These are phyloP conservation scores for Megastigmus dorsalis DNA, from an alignment of 2,888 invertebrate species.

Conservation along the genomic window DNA sequence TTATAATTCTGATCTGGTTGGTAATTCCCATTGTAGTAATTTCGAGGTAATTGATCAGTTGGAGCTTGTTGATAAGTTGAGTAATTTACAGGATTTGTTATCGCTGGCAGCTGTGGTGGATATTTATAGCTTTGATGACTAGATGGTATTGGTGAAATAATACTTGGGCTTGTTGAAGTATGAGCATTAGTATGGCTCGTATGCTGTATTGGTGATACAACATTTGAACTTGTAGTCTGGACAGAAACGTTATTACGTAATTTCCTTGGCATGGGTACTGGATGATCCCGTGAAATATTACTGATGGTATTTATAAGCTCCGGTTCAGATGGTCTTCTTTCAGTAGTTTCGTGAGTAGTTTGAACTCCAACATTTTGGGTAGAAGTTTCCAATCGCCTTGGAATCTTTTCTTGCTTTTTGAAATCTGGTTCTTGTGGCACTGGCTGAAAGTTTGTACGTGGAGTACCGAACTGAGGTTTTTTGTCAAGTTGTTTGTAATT, in stretches of 20 bases:
- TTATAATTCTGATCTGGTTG: neutral
- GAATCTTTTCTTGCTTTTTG: conserved; percentile 4
- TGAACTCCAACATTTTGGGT: conserved; percentile 58
- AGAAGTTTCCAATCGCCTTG: conserved; percentile 36
- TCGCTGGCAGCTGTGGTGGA: neutral
- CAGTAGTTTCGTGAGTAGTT: conserved; percentile 52
- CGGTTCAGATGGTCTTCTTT: conserved; percentile 8
- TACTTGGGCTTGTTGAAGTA: conserved; percentile 26
- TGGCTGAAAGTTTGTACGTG: neutral
- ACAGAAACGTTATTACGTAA: conserved; percentile 60
- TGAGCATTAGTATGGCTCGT: neutral
- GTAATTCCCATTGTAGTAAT: conserved; percentile 14
- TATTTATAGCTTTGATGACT: neutral
- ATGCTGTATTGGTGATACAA: neutral
- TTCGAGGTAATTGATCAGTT: neutral
- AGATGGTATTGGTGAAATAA: conserved; percentile 5
- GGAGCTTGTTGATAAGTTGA: neutral
- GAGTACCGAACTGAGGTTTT: conserved; percentile 42
- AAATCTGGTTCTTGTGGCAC: neutral
- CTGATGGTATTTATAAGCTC: conserved; percentile 13
- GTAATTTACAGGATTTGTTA: neutral
- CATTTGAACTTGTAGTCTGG: conserved; percentile 55
- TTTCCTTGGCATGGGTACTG: conserved; percentile 48
- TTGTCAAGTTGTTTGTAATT: conserved; percentile 36
- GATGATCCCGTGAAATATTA: conserved; percentile 50